Base-by-base conservation (phyloP, 2,888 invertebrate genomes). In the Trimorus sp. region DNA sequence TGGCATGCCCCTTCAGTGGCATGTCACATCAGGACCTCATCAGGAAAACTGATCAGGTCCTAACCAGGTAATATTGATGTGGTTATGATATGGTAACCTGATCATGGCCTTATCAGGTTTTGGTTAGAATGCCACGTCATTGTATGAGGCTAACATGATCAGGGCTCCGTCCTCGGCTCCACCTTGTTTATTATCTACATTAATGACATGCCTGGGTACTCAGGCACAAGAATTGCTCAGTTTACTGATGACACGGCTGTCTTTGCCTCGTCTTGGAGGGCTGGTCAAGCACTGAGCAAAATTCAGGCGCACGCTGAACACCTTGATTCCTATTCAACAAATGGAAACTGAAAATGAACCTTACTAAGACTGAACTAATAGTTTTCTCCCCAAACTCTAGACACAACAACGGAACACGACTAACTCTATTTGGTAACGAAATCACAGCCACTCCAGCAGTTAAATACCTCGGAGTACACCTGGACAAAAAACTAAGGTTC, bases 131-230 rank as follows among this genome's bases (percentile, higher is more conserved):
- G n/a, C n/a, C n/a, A n/a, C n/a, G n/a, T n/a, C n/a, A n/a, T n/a
- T n/a, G n/a, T n/a, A n/a, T n/a, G n/a, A n/a, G n/a, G n/a, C n/a
- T n/a, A n/a, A n/a, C n/a, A n/a, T n/a, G n/a, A n/a, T n/a, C 45
- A 45, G 6, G 45, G 45, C 12, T 45, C 45, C 45, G 12, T 45
- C 45, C 45, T 62, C 5, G 60, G 60, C 0, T 26, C 60, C n/a
- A 45, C 26, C 1, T 26, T 62, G 11, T 62, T 62, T 8, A 16
- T 48, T 3, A 48, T 62, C 8, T 62, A 26, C 15, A 62, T 62
- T 16, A 62, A 62, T 26, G 60, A 62, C 45, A 62, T 62, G 42
- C 60, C 60, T 3, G 60, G 48, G 11, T 48, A n/a, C 36, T n/a
- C 26, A 15, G 48, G n/a, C 8, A 62, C 11, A 7, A 14, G 45